Evolutionary conservation across 2,113 vertebrate species (phyloP).

Genomic region (Microtus oregoni): DNA sequence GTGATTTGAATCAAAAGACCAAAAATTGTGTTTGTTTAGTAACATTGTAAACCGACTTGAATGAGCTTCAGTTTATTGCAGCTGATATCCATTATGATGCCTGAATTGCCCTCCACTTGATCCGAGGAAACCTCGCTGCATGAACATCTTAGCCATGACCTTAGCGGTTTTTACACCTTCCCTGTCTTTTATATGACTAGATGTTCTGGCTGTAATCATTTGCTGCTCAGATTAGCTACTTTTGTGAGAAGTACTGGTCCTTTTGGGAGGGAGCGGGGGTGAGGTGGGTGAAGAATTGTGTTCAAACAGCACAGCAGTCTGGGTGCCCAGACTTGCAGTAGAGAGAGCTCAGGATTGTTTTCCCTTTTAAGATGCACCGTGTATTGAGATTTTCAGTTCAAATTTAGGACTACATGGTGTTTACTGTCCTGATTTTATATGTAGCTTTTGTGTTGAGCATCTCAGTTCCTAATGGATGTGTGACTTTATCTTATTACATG

Average conservation of each 20-base stretch:
- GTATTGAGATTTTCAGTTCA: constrained; percentile 30
- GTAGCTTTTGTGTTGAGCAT: constrained; percentile 29
- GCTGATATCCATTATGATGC: neutral
- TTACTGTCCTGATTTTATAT: constrained; percentile 22
- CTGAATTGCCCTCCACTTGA: neutral
- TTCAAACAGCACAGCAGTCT: neutral
- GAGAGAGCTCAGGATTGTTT: neutral
- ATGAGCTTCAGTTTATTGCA: neutral
- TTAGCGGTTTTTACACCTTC: neutral
- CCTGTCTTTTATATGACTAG: neutral
- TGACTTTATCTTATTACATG: neutral
- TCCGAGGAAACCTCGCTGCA: neutral
- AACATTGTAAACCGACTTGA: neutral
- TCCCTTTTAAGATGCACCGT: neutral
- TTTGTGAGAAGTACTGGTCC: neutral
- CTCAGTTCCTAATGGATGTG: neutral
- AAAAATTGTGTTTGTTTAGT: neutral
- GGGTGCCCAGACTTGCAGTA: neutral
- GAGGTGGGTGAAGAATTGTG: neutral
- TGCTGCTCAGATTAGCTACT: neutral
- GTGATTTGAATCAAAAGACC: constrained; percentile 8
- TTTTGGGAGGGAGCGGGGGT: neutral
- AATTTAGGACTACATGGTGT: constrained; percentile 10
- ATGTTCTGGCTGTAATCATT: neutral
- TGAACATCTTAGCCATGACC: neutral